These are phyloP conservation scores for Noctua janthina DNA, from an alignment of 2,888 invertebrate genomes.

Conservation along the genomic window DNA sequence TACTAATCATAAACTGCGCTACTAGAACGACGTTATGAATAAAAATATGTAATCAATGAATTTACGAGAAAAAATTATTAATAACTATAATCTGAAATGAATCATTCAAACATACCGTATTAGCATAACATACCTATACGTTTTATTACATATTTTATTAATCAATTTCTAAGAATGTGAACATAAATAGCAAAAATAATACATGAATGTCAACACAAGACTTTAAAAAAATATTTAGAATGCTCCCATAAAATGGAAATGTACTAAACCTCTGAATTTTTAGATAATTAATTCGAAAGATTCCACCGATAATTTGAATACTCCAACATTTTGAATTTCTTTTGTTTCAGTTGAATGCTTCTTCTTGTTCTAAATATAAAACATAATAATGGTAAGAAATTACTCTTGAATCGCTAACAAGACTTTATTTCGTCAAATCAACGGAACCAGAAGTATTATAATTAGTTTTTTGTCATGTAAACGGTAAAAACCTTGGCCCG, in stretches of 20 bases:
- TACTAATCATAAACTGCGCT: no score
- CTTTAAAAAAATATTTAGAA: not conserved
- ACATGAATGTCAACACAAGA: not conserved
- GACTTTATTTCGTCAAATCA: slow-evolving; percentile 40
- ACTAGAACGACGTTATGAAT: no score
- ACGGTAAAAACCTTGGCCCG: slow-evolving; percentile 59
- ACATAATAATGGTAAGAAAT: slow-evolving; percentile 26
- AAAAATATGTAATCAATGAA: no score
- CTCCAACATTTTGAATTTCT: slow-evolving; percentile 12
- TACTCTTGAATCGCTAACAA: slow-evolving; percentile 20
- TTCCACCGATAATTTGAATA: not conserved
- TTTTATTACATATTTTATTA: not conserved
- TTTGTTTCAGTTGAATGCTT: slow-evolving; percentile 9
- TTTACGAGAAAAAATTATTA: no score
- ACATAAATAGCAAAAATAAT: not conserved
- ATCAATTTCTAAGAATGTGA: not conserved
- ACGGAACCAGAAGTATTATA: slow-evolving; percentile 36
- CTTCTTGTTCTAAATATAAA: slow-evolving; percentile 4
- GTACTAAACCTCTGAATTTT: not conserved
- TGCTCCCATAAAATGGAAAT: not conserved
- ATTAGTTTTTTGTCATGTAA: slow-evolving; percentile 55
- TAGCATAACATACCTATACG: no score
- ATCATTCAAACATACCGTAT: no score
- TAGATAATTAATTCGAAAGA: slow-evolving; percentile 5
- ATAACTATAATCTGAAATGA: no score